Percentiles rank a stretch among this genome's conserved stretches.
These are phyloP conservation scores for Diadophis punctatus DNA, from an alignment of 2,113 vertebrate species.

Conservation along the genomic window DNA sequence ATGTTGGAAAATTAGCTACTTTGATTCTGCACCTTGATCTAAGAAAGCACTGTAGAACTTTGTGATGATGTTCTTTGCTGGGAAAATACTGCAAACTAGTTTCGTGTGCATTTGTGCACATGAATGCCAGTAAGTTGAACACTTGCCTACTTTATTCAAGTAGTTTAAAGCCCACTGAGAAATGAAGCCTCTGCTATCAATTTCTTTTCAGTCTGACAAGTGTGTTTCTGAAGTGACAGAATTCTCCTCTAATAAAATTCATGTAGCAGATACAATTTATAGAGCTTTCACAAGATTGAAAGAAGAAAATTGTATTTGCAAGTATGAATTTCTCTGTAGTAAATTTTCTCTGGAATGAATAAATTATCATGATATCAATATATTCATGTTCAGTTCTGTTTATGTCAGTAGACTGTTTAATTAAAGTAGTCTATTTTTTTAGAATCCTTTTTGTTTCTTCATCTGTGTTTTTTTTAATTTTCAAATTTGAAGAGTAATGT, in stretches of 20 bases:
- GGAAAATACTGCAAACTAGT: not conserved
- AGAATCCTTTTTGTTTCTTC: not conserved
- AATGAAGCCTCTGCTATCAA: conserved; percentile 36
- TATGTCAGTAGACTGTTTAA: conserved; percentile 24
- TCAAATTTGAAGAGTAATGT: not conserved
- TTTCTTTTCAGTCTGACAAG: conserved; percentile 57
- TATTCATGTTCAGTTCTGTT: conserved; percentile 50
- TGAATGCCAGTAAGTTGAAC: not conserved
- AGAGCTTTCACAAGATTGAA: conserved; percentile 49
- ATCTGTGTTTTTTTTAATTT: not conserved
- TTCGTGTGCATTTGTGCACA: not conserved
- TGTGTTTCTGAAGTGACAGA: conserved; percentile 50
- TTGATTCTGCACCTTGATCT: not conserved
- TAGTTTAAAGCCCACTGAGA: conserved; percentile 44
- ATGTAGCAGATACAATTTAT: conserved; percentile 59
- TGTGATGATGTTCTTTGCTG: not conserved
- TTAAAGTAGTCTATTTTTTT: conserved; percentile 4
- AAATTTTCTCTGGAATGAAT: conserved; percentile 53
- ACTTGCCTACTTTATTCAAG: not conserved
- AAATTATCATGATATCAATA: conserved; percentile 39
- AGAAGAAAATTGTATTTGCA: conserved; percentile 62
- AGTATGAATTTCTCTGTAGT: conserved; percentile 63
- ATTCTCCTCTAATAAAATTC: conserved; percentile 58
- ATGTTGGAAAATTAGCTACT: not conserved
- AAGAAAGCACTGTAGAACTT: not conserved